Base-by-base conservation (phyloP, 2,113 vertebrate species). In the Panthera leo region DNA sequence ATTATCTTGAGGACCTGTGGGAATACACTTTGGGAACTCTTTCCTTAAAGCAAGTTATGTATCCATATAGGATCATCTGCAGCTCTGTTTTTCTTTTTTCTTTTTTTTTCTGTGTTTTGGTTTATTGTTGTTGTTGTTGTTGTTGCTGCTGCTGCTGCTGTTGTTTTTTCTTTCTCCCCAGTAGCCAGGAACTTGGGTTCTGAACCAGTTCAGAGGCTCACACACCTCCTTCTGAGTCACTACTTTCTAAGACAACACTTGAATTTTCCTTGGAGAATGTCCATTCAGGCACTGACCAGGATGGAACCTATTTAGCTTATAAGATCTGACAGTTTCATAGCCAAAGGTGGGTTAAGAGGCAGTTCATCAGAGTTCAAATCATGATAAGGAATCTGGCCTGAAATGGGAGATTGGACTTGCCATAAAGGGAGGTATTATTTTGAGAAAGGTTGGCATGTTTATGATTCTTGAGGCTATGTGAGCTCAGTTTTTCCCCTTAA, bases 401-500 rank as follows among this genome's bases (percentile, higher is more conserved):
- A 88, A 93, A 89, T 6, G 83, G 67, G 82, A 94, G 78, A 71
- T 91, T 80, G 76, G 92, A n/a, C 55, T 82, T 79, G 61, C 88
- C 25, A 29, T 86, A 93, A 95, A 97, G 96, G 88, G 87, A 84
- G 76, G 96, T 86, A 94, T 97, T 97, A 94, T 97, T 98, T 91
- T 19, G 91, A 95, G 88, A 97, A 95, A 95, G 42, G 88, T 89
- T 97, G 97, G 96, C 86, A 96, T 98, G 94, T 98, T 98, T 98
- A 97, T 97, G 97, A 89, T 97, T 97, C 97, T 93, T 94, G 95
- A 98, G 97, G 96, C 93, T 97, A 80, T 91, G 94, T 98, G 97
- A 98, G 93, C 97, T 98, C 98, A 98, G 63, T 96, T 97, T 98
- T 98, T 94, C 97, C 97, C 42, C 85, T 97, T 97, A 94, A 97